A percentile compares a stretch with the other conserved stretches of the same genome.
Evolutionary conservation across 2,888 invertebrate species (phyloP).

Genomic region (Acanthosepion esculentum): DNA sequence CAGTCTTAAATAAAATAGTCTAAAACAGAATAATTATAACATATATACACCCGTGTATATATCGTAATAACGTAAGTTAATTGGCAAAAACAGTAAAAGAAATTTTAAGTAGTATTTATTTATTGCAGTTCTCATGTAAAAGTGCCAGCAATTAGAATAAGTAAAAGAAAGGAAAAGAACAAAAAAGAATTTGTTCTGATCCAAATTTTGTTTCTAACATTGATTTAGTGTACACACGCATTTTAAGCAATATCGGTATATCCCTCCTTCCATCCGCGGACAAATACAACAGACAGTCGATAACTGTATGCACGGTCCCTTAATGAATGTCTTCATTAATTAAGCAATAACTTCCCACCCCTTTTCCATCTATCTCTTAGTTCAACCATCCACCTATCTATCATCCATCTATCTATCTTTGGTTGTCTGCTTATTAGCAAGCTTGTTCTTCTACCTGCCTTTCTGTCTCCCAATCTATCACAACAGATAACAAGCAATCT

Average conservation of each 20-base stretch:
- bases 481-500: constrained; percentile 20
- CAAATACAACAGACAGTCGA: too few species aligned
- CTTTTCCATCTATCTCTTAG: not conserved
- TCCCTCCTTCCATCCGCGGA: too few species aligned
- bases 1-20: too few species aligned
- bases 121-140: not conserved
- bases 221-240: not conserved
- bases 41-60: not conserved
- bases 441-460: not conserved
- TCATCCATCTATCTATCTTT: not conserved
- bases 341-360: not conserved
- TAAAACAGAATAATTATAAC: not conserved
- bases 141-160: too few species aligned
- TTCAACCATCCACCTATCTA: not conserved
- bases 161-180: too few species aligned
- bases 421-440: not conserved
- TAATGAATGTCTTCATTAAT: not conserved
- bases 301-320: not conserved
- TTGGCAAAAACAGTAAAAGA: not conserved
- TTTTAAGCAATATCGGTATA: not conserved
- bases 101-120: not conserved
- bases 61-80: not conserved
- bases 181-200: not conserved
- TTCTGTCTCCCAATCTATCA: not conserved
- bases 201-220: not conserved